Evolutionary conservation across 2,113 vertebrate species (phyloP).

Genomic region (Sander vitreus): DNA sequence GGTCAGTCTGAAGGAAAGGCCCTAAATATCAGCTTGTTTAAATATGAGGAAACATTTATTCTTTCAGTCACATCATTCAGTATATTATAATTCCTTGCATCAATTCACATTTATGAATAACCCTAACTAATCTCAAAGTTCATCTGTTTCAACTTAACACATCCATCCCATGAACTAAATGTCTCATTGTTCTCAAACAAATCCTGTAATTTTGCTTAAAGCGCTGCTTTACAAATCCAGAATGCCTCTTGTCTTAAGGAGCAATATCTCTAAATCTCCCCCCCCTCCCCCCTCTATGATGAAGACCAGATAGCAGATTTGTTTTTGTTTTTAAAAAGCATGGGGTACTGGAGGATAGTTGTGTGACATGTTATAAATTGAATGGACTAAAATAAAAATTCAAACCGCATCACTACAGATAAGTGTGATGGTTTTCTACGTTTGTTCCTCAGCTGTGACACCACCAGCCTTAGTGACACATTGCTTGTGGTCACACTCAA

Average conservation of each 20-base stretch:
- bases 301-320: neutral
- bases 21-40: neutral
- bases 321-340: neutral
- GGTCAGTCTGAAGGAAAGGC: too few species aligned
- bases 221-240: neutral
- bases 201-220: neutral
- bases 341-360: neutral
- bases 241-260: neutral
- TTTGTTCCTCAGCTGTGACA: neutral
- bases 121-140: neutral
- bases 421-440: neutral
- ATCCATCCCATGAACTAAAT: neutral
- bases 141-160: neutral
- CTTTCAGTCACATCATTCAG: neutral
- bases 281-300: too few species aligned
- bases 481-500: neutral
- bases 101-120: neutral
- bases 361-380: neutral
- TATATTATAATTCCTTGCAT: neutral
- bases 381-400: neutral
- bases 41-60: neutral
- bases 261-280: neutral
- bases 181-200: neutral
- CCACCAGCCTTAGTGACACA: neutral
- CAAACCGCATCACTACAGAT: neutral